These are phyloP conservation scores for Leptoteleia sp. DNA, from an alignment of 1,140 invertebrate species.

Conservation along the genomic window DNA sequence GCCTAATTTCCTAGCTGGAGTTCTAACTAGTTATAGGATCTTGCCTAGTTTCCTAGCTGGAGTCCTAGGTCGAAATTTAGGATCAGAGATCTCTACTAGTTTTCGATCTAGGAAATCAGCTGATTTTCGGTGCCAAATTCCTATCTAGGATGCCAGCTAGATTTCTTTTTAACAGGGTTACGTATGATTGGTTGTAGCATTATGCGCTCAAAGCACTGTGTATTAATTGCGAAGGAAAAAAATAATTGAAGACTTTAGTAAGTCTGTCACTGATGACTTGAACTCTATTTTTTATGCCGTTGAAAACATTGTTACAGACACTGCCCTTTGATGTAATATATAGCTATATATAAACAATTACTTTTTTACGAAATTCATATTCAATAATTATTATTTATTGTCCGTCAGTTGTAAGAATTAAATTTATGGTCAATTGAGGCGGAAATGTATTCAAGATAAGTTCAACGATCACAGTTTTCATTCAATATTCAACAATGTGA, in stretches of 20 bases:
- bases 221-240: not conserved
- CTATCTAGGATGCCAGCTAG: too few relatives aligned
- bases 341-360: conserved; percentile 25
- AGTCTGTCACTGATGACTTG: conserved; percentile 5
- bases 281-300: conserved; percentile 31
- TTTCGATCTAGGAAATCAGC: too few relatives aligned
- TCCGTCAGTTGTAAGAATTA: conserved; percentile 8
- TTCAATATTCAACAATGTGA: not conserved
- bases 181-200: conserved; percentile 13
- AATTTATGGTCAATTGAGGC: not conserved
- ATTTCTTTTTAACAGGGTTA: too few relatives aligned
- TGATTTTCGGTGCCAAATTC: too few relatives aligned
- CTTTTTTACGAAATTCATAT: conserved; percentile 33
- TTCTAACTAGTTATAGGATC: too few relatives aligned
- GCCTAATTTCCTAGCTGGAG: too few relatives aligned
- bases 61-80: too few relatives aligned
- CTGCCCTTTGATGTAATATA: conserved; percentile 30
- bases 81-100: too few relatives aligned
- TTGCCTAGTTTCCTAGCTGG: too few relatives aligned
- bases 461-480: not conserved
- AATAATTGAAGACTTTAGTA: not conserved
- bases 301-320: conserved; percentile 23
- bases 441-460: not conserved
- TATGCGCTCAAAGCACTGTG: not conserved
- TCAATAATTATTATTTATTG: conserved; percentile 13